phyloP scores from a whole-genome alignment of 2,797 vertebrate genomes.

The Coracias cyanogaster region DNA sequence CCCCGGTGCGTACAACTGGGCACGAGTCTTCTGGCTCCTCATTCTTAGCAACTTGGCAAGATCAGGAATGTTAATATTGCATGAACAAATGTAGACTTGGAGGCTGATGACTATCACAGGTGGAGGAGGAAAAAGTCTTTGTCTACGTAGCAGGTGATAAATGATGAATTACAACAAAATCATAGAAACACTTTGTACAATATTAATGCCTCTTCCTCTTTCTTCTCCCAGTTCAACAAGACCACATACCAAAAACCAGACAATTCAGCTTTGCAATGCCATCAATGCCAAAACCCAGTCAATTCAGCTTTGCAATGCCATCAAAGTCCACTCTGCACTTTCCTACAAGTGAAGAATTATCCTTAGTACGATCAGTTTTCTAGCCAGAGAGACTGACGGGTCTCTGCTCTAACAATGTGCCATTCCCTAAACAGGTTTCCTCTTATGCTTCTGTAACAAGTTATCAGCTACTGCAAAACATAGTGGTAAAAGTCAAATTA shows the following conservation, averaged over 20 bases:
- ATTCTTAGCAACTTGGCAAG: slow-evolving; percentile 2
- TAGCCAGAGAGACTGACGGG: neutral
- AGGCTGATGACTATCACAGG: neutral
- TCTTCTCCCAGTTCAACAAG: neutral
- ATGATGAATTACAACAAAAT: slow-evolving; percentile 26
- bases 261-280: neutral
- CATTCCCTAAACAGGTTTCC: neutral
- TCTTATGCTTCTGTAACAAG: neutral
- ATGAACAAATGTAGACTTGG: neutral
- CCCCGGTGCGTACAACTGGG: neutral
- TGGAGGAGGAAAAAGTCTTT: slow-evolving; percentile 13
- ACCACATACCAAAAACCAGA: neutral
- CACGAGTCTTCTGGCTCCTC: neutral
- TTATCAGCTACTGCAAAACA: neutral
- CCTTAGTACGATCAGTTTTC: neutral
- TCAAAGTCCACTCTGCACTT: neutral
- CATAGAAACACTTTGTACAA: neutral
- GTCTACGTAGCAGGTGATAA: neutral
- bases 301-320: neutral
- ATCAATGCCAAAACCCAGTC: neutral
- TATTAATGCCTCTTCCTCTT: neutral
- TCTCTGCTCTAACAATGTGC: neutral
- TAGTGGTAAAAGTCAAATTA: neutral
- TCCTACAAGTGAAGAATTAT: neutral
- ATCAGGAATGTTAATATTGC: slow-evolving; percentile 23